A percentile compares a stretch with the other conserved stretches of the same genome.
These are phyloP conservation scores for Petrosia ficiformis DNA, from an alignment of 37 sponge, comb jelly and placozoan genomes.

Conservation along the genomic window DNA sequence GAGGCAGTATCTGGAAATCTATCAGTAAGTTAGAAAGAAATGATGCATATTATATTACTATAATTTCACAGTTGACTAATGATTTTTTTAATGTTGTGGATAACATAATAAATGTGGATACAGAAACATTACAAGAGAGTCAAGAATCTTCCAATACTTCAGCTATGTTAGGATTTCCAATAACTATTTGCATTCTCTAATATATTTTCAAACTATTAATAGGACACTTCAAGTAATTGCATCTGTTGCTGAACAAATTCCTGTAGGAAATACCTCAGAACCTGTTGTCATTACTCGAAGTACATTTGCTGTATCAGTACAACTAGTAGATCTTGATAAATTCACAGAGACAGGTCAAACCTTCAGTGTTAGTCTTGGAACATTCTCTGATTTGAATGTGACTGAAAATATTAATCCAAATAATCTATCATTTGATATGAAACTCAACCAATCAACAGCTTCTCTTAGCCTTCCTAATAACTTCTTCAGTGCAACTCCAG, in stretches of 20 bases:
- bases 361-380: neutral
- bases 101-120: slow-evolving; percentile 24
- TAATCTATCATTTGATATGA: neutral
- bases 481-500: neutral
- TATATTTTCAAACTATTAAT: neutral
- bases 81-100: slow-evolving; percentile 20
- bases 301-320: slow-evolving; percentile 8
- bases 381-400: neutral
- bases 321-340: neutral
- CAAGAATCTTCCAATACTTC: slow-evolving; percentile 20
- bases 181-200: neutral
- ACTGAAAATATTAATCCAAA: neutral
- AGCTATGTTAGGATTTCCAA: slow-evolving; percentile 12
- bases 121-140: slow-evolving; percentile 16
- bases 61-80: slow-evolving; percentile 10
- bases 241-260: slow-evolving; percentile 1
- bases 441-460: neutral
- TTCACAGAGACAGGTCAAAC: neutral
- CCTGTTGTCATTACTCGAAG: neutral
- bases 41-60: neutral
- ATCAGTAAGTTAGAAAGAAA: slow-evolving; percentile 6
- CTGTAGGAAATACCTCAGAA: neutral
- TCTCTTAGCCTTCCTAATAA: slow-evolving; percentile 15
- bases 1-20: slow-evolving; percentile 1
- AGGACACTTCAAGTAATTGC: slow-evolving; percentile 4